phyloP scores from a whole-genome alignment of 2,797 vertebrate species.

The Falco berigora region DNA sequence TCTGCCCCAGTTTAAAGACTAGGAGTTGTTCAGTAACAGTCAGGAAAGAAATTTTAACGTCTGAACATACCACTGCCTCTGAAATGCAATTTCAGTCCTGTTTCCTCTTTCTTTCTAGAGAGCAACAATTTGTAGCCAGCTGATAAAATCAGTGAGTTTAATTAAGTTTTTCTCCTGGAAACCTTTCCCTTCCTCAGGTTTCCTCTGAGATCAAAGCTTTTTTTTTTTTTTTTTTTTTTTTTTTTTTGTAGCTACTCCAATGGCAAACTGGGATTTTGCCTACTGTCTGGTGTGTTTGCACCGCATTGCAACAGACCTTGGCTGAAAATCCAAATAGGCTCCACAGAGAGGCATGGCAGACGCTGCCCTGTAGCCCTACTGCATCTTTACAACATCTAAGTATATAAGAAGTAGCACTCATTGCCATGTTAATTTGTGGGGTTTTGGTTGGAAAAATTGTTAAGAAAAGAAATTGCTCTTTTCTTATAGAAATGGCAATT shows the following conservation, averaged over 20 bases:
- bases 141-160: neutral
- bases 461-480: neutral
- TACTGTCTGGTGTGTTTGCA: neutral
- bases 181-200: neutral
- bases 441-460: too few species aligned
- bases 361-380: neutral
- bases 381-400: neutral
- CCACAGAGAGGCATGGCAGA: neutral
- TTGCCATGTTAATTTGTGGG: neutral
- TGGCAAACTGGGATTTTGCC: neutral
- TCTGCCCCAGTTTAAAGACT: neutral
- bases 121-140: neutral
- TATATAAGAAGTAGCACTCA: neutral
- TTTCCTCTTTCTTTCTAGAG: neutral
- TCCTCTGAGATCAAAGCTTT: neutral
- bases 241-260: neutral
- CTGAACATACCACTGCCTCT: neutral
- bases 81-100: neutral
- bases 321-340: neutral
- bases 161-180: neutral
- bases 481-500: neutral
- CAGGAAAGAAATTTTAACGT: neutral
- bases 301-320: accelerated
- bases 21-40: neutral
- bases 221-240: too few species aligned